These are phyloP conservation scores for Elymnias hypermnestra DNA, from an alignment of 1,140 invertebrate genomes.

Conservation along the genomic window DNA sequence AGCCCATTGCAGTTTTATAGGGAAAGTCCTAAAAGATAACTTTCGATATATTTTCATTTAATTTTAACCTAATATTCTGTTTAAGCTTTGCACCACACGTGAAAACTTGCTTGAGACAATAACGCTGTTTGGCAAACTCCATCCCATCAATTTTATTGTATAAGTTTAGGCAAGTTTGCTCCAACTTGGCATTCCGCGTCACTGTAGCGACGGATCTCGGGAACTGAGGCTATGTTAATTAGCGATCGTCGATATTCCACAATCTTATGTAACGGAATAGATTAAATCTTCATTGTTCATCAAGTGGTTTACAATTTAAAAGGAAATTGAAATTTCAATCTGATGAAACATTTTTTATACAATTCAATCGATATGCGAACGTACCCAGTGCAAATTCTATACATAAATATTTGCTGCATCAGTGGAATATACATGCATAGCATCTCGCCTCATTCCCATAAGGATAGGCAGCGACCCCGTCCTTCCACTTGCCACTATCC, in stretches of 20 bases:
- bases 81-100: background rate
- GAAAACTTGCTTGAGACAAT: conserved; percentile 34
- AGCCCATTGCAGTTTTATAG: too few relatives aligned
- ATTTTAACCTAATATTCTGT: too few relatives aligned
- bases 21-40: too few relatives aligned
- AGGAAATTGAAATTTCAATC: background rate
- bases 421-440: too few relatives aligned
- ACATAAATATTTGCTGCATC: too few relatives aligned
- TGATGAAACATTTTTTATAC: too few relatives aligned
- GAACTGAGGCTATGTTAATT: conserved; percentile 14
- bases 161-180: conserved; percentile 28
- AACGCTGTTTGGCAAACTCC: conserved; percentile 31
- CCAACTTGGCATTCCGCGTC: conserved; percentile 17
- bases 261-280: conserved; percentile 12
- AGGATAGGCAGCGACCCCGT: too few relatives aligned
- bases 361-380: too few relatives aligned
- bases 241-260: conserved; percentile 12
- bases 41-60: too few relatives aligned
- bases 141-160: conserved; percentile 39
- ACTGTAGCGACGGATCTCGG: conserved; percentile 4
- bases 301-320: background rate
- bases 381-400: too few relatives aligned
- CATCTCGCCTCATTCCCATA: too few relatives aligned
- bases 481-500: too few relatives aligned
- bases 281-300: background rate